A percentile compares a stretch with the other conserved stretches of the same genome.
phyloP scores from a whole-genome alignment of 2,888 invertebrate species.

The Leptopterna dolabrata region DNA sequence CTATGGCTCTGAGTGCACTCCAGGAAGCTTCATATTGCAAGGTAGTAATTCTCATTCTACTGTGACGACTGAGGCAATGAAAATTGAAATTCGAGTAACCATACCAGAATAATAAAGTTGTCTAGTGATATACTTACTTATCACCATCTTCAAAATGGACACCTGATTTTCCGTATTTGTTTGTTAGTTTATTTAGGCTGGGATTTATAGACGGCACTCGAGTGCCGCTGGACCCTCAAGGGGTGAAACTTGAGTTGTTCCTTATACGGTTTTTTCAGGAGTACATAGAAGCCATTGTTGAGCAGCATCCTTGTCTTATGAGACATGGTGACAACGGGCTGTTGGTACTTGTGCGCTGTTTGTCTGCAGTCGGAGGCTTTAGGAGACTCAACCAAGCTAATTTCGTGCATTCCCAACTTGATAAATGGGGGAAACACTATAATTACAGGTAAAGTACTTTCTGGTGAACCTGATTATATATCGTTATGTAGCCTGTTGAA shows the following conservation, averaged over 20 bases:
- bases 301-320: constrained; percentile 76
- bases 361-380: constrained; percentile 79
- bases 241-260: not conserved
- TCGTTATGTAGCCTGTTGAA: too few relatives aligned
- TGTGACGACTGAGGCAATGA: too few relatives aligned
- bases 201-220: too few relatives aligned
- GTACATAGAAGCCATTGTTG: constrained; percentile 81
- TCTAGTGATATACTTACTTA: too few relatives aligned
- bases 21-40: constrained; percentile 94
- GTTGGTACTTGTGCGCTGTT: constrained; percentile 79
- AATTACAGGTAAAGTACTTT: constrained; percentile 73
- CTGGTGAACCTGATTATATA: too few relatives aligned
- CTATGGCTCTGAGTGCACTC: constrained; percentile 83
- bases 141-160: too few relatives aligned
- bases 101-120: too few relatives aligned
- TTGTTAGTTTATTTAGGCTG: too few relatives aligned
- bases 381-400: constrained; percentile 73
- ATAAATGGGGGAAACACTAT: constrained; percentile 78
- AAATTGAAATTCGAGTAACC: too few relatives aligned
- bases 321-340: constrained; percentile 83
- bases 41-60: too few relatives aligned
- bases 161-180: too few relatives aligned
- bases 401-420: constrained; percentile 78
- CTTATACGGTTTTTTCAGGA: constrained; percentile 71
- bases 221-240: too few relatives aligned